These are phyloP conservation scores for Leptinotarsa lineolata DNA, from an alignment of 1,140 invertebrate species.

Conservation along the genomic window DNA sequence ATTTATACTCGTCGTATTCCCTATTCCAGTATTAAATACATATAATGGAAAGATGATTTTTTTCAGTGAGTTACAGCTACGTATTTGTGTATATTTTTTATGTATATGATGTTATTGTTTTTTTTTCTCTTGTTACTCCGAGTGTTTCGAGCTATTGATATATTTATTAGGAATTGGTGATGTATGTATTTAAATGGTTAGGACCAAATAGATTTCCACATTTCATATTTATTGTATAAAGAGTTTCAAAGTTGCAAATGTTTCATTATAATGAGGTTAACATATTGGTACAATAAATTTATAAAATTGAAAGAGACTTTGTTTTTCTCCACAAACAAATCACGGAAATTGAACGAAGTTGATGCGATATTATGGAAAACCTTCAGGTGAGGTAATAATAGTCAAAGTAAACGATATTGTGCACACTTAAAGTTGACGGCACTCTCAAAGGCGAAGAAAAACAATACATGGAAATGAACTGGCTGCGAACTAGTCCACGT, in stretches of 20 bases:
- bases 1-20: constrained; percentile 37
- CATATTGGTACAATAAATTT: constrained; percentile 25
- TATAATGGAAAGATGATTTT: constrained; percentile 19
- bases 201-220: constrained; percentile 52
- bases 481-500: no score
- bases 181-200: constrained; percentile 45
- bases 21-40: constrained; percentile 43
- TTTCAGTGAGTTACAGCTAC: constrained; percentile 40
- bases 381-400: no score
- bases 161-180: constrained; percentile 43
- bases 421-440: no score
- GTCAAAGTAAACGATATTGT: no score
- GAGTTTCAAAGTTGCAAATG: constrained; percentile 33
- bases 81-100: constrained; percentile 39
- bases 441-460: no score
- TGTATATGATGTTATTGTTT: constrained; percentile 32
- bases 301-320: constrained; percentile 5
- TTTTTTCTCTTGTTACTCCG: constrained; percentile 42
- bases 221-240: constrained; percentile 53
- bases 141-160: constrained; percentile 30
- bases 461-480: no score
- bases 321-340: background rate
- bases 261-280: constrained; percentile 37
- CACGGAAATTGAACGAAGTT: no score
- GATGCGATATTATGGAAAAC: no score